Evolutionary conservation across 2,888 invertebrate species (phyloP).

Genomic region (Serrognathus titanus): DNA sequence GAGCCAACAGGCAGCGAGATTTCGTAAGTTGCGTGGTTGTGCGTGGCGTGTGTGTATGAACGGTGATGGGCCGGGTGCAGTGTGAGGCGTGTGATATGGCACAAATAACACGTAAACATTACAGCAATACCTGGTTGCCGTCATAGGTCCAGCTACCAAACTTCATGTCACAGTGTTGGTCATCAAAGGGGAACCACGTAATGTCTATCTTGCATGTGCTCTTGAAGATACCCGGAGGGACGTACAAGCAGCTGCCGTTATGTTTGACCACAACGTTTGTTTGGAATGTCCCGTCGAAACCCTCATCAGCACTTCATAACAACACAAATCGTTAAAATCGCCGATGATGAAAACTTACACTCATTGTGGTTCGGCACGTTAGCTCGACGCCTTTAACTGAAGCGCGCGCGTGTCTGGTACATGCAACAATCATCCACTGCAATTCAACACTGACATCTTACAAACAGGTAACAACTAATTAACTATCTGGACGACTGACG

Average conservation of each 20-base stretch:
- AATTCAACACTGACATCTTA: slow-evolving; percentile 33
- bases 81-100: slow-evolving; percentile 27
- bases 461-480: slow-evolving; percentile 28
- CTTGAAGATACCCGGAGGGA: slow-evolving; percentile 99
- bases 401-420: slow-evolving; percentile 31
- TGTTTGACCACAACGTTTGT: slow-evolving; percentile 98
- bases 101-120: slow-evolving; percentile 38
- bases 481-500: slow-evolving; percentile 5
- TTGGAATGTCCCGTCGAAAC: slow-evolving; percentile 99
- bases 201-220: slow-evolving; percentile 99
- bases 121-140: slow-evolving; percentile 81
- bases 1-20: slow-evolving; percentile 6
- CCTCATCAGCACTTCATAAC: slow-evolving; percentile 92
- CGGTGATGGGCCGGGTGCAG: slow-evolving; percentile 12
- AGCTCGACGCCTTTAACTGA: slow-evolving; percentile 8
- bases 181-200: slow-evolving; percentile 99
- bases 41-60: not conserved
- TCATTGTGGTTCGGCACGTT: slow-evolving; percentile 6
- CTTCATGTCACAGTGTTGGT: slow-evolving; percentile 99
- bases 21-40: too few species aligned
- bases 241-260: slow-evolving; percentile 98
- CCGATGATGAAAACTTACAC: slow-evolving; percentile 24
- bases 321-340: slow-evolving; percentile 48
- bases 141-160: slow-evolving; percentile 99
- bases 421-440: slow-evolving; percentile 45